Base-by-base conservation (phyloP, 2,888 invertebrate species). In the Myopa testacea region DNA sequence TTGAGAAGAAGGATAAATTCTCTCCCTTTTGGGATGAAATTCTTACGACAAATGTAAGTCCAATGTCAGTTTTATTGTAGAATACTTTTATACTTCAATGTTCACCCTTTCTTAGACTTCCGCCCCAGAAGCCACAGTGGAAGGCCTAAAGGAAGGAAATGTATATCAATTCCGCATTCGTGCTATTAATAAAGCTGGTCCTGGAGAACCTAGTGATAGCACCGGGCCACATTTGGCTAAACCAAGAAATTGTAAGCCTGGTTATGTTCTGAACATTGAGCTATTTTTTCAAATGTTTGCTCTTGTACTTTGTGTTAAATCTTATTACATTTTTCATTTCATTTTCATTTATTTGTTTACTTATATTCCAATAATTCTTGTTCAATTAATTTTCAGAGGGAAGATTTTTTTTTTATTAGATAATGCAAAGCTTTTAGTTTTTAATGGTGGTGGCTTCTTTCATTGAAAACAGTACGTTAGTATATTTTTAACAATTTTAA, bases 111-210 rank as follows among this genome's bases (percentile, higher is more conserved):
- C 62, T 5, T 78, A 95, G 92, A 93, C 93, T 70, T 93, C 96
- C 16, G 92, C 93, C 81, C 93, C 94, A 82, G 94, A 95, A 85
- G 96, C 94, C n/a, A 93, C 93, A 40, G 96, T 97, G 69, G 94
- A 95, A 4, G 96, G 95, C 8, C 90, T 97, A 69, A 95, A 94
- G 87, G 96, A 97, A 90, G 97, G 97, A 81, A 95, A 96, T 85
- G 94, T 95, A 16, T 98, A 98, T 90, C 98, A 98, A 90, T 98
- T 98, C 92, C 92, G 98, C n/a, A 95, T 98, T 0, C 92, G 95
- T 7, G 98, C 98, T 55, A 94, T 97, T 26, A 98, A 98, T 90
- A 98, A 98, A 89, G 98, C 97, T 8, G 98, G 98, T 2, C 94
- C 95, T 1, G 95, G 96, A 55, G 97, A 97, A 84, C 96, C 98